Conservation (phyloP, 2,888 invertebrate species). For the Schrankia costaestrigalis region DNA sequence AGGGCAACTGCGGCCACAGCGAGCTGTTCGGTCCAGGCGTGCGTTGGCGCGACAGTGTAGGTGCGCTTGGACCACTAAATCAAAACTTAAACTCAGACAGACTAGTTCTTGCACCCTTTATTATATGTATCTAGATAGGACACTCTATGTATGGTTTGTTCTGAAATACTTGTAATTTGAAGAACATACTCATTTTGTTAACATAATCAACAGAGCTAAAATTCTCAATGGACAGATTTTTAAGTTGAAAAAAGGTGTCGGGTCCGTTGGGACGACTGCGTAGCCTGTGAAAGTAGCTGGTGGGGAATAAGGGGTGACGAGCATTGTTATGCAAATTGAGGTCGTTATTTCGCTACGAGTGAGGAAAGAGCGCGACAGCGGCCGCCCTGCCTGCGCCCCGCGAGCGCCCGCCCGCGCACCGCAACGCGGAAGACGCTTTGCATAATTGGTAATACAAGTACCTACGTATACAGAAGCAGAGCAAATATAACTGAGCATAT, state of each 20-base stretch:
- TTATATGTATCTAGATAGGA: no score
- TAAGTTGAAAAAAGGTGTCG: conserved; percentile 60
- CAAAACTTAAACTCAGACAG: conserved; percentile 41
- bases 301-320: conserved; percentile 77
- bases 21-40: conserved; percentile 12
- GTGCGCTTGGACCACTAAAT: conserved; percentile 45
- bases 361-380: conserved; percentile 77
- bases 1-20: conserved; percentile 26
- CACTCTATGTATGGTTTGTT: no score
- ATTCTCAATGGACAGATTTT: conserved; percentile 53
- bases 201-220: no score
- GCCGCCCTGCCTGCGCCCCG: conserved; percentile 47
- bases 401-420: conserved; percentile 51
- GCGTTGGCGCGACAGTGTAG: conserved; percentile 26
- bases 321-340: conserved; percentile 81
- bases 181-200: no score
- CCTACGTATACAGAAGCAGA: conserved; percentile 42
- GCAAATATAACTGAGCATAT: conserved; percentile 37
- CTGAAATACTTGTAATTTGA: no score
- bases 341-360: conserved; percentile 80
- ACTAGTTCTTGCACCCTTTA: conserved; percentile 24
- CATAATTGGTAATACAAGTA: conserved; percentile 79
- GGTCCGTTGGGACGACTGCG: conserved; percentile 67
- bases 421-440: conserved; percentile 74
- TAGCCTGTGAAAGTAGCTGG: conserved; percentile 73